Percentiles rank a stretch among this genome's conserved stretches.
Conservation (phyloP, 1,140 invertebrate genomes). For the Brachionus plicatilis region DNA sequence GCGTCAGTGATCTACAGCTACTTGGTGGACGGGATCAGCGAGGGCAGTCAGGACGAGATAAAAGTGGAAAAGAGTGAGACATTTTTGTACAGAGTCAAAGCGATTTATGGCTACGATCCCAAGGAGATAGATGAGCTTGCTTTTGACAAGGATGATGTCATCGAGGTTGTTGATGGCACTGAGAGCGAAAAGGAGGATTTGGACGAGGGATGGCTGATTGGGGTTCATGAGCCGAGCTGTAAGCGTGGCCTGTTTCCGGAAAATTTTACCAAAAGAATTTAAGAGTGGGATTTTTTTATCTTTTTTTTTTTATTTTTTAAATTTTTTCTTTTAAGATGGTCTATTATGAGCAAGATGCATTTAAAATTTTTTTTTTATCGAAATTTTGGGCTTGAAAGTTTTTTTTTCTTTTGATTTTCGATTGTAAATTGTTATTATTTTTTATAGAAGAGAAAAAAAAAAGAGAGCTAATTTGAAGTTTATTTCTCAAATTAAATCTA, state of each 20-base stretch:
- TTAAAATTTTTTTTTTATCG: neutral
- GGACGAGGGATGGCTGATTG: constrained; percentile 97
- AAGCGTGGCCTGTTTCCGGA: constrained; percentile 93
- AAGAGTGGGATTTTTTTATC: neutral
- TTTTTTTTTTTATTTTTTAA: no score
- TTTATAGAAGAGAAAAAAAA: neutral
- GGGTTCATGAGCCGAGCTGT: constrained; percentile 82
- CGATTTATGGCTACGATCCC: neutral
- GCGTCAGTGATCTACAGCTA: neutral
- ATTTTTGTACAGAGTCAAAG: constrained; percentile 22
- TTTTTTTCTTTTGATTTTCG: neutral
- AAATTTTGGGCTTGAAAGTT: neutral
- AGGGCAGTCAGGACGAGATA: neutral
- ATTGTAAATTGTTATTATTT: neutral
- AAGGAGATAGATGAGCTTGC: constrained; percentile 27
- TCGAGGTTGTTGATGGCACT: neutral
- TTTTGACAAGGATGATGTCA: constrained; percentile 26
- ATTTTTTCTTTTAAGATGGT: neutral
- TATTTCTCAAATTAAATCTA: neutral
- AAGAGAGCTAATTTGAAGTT: neutral
- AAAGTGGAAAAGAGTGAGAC: neutral
- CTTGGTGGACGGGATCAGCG: neutral
- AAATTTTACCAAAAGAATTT: constrained; percentile 68
- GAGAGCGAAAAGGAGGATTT: constrained; percentile 64
- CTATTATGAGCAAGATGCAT: neutral